Evolutionary conservation across 2,113 vertebrate species (phyloP), one percentile per base, ranked within the genome.

Genomic region (Stercorarius parasiticus): DNA sequence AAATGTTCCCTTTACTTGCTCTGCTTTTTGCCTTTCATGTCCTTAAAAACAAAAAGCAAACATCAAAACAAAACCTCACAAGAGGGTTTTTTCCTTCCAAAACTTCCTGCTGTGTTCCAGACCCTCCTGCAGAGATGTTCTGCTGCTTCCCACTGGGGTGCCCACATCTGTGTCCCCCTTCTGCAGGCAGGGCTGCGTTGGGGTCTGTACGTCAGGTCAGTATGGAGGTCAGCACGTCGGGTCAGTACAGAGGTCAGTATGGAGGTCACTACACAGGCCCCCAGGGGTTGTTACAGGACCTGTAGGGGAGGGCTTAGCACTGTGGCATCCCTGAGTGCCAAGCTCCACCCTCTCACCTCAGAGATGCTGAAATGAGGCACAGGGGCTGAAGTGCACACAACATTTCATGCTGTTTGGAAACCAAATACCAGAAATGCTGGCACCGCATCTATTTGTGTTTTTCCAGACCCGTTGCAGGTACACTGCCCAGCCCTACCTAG

Each of bases 401-500:
- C 32, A 49, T 22, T 14, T 47, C 32, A 11, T 45, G 23, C n/a
- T 34, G 25, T 55, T 92, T 78, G 22, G 47, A 87, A 84, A 81
- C n/a, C 38, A n/a, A 84, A 66, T 34, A 56, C 26, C 40, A 70
- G 73, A 78, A 92, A 42, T 70, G 52, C 50, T 56, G 32, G 20
- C 45, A 58, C 22, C 42, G 43, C 27, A 45, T 55, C 64, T 36
- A 5, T 43, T 32, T 88, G 52, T 42, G 40, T 26, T 74, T 70
- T 82, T 49, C 50, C 61, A 76, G 70, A 62, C 3, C 3, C 0
- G 0, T 3, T 27, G 34, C 50, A 1, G 0, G 42, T 50, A 16
- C 56, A 53, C 67, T 70, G 47, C 23, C 38, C 70, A 82, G 74
- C 27, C 55, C 61, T 53, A 58, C 81, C 81, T 42, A 25, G 47